Percentiles rank a stretch among this genome's conserved stretches.
phyloP scores from a whole-genome alignment of 2,113 vertebrate species.

The Nannobrachium achirus region DNA sequence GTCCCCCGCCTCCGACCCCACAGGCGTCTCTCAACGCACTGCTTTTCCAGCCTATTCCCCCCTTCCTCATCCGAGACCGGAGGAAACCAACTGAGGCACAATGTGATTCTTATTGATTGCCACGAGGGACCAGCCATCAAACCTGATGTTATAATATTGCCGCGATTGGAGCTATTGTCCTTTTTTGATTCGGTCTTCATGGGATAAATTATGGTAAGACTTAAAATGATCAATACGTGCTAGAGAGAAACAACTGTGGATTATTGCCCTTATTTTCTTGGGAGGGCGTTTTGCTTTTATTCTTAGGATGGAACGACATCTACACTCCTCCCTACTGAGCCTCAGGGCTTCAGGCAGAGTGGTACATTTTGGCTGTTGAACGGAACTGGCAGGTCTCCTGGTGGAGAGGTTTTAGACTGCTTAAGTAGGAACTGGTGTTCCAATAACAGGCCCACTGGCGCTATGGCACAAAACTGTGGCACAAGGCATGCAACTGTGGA shows the following conservation, averaged over 20 bases:
- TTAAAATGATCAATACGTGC: conserved; percentile 36
- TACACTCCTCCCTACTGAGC: not conserved
- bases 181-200: conserved; percentile 23
- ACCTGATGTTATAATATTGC: conserved; percentile 36
- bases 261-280: conserved; percentile 7
- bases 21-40: too few species aligned
- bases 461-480: too few species aligned
- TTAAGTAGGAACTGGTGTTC: not conserved
- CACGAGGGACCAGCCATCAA: conserved; percentile 1
- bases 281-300: conserved; percentile 8
- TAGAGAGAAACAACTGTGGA: conserved; percentile 17
- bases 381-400: not conserved
- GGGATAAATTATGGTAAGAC: conserved; percentile 26
- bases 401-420: too few species aligned
- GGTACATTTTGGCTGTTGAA: not conserved
- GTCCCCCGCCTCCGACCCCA: not conserved
- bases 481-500: too few species aligned
- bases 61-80: not conserved
- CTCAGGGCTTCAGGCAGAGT: not conserved
- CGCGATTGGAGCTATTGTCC: conserved; percentile 3
- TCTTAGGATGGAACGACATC: not conserved
- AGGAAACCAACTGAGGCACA: conserved; percentile 11
- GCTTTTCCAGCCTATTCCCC: too few species aligned
- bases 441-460: too few species aligned
- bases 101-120: conserved; percentile 35